Conservation (phyloP, 2,888 invertebrate species). For the Pycnomerus fuliginosus region DNA sequence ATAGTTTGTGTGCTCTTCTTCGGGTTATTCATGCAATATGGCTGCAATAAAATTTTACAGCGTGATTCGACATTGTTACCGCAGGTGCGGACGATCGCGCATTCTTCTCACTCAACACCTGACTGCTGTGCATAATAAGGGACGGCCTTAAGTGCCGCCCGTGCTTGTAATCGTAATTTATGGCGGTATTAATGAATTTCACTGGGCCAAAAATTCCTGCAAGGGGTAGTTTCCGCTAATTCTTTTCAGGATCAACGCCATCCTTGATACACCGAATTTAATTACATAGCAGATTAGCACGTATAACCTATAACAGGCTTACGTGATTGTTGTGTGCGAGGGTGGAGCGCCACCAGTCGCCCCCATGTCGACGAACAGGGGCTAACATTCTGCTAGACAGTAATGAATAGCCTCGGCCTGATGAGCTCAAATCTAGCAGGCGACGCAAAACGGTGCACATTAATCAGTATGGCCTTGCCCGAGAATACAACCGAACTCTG, state of each 20-base stretch:
- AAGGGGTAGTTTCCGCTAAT: neutral
- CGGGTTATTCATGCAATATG: slow-evolving; percentile 12
- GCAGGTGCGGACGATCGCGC: slow-evolving; percentile 13
- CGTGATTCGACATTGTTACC: slow-evolving; percentile 17
- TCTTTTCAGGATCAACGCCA: slow-evolving; percentile 33
- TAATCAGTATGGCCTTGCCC: slow-evolving; percentile 44
- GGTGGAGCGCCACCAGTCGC: slow-evolving; percentile 28
- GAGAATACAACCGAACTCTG: slow-evolving; percentile 32
- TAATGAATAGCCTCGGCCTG: slow-evolving; percentile 47
- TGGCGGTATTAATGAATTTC: slow-evolving; percentile 33
- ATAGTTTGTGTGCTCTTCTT: slow-evolving; percentile 17
- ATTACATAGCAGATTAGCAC: slow-evolving; percentile 44
- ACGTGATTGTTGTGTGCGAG: slow-evolving; percentile 38
- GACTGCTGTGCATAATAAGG: slow-evolving; percentile 21
- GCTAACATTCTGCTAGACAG: slow-evolving; percentile 39
- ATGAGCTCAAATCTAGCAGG: slow-evolving; percentile 47
- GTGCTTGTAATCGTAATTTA: slow-evolving; percentile 27
- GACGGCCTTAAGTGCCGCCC: slow-evolving; percentile 15
- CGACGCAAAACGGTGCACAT: slow-evolving; percentile 46
- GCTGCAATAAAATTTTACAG: slow-evolving; percentile 20
- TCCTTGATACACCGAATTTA: slow-evolving; percentile 39
- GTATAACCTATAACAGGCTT: slow-evolving; percentile 42
- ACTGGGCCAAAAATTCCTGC: slow-evolving; percentile 8
- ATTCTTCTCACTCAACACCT: slow-evolving; percentile 20
- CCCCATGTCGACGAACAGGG: slow-evolving; percentile 28